Evolutionary conservation across 1,140 invertebrate genomes (phyloP), one percentile per base, ranked within the genome.

Genomic region (Lineus longissimus): DNA sequence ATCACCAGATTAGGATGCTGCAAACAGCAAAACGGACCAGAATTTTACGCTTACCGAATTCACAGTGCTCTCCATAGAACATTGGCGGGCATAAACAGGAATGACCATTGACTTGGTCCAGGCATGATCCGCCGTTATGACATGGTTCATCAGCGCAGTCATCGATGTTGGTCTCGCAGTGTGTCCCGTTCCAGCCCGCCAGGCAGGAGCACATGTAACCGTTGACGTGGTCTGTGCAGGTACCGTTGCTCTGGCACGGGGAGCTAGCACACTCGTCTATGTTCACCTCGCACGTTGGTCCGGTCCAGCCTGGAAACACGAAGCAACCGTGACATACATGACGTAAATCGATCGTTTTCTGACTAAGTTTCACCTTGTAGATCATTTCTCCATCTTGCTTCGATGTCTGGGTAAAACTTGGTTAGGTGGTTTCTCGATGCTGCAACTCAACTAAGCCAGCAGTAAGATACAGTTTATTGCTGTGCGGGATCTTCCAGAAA

Each of bases 201-300:
- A 65, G 55, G 66, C 76, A 77, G 1, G 23, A 13, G 62, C 74
- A 76, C 4, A 19, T 60, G 62, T 71, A 75, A 33, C 61, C 55
- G 55, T 72, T 70, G 23, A 70, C 59, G 0, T 41, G 25, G 58
- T 75, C 70, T 1, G 13, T 40, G 62, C 76, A 76, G n/a, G 70
- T 70, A 4, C 72, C 68, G 33, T 72, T 72, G 55, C 74, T 57
- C 54, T 68, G 60, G 55, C 74, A 76, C 9, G 73, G 73, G 13
- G 40, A 9, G 0, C 63, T 62, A 7, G 33, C 59, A 64, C 74
- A 78, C 19, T 77, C 73, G 60, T 76, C 63, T 25, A 75, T 74
- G 51, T 76, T 61, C 15, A 57, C 60, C 27, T 70, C 47, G 61
- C 75, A 79, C 36, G 59, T 43, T 9, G 31, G 25, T 36, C 71